Evolutionary conservation across 2,888 invertebrate species (phyloP).

Genomic region (Anoplius nigerrimus): DNA sequence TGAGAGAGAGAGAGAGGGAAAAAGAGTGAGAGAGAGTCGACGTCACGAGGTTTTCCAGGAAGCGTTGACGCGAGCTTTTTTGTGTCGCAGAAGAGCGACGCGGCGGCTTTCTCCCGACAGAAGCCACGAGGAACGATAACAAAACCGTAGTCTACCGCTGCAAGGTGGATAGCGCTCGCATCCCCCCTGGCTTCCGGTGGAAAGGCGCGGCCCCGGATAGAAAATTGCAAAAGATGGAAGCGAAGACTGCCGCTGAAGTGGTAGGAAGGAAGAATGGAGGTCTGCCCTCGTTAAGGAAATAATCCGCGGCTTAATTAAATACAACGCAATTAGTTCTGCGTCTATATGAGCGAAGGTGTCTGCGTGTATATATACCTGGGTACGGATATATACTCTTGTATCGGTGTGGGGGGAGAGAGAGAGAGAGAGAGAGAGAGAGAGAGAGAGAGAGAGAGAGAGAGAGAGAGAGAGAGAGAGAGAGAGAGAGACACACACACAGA

Average conservation of each 20-base stretch:
- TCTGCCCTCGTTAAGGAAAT: slow-evolving; percentile 62
- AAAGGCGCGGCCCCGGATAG: slow-evolving; percentile 16
- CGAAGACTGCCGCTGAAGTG: slow-evolving; percentile 42
- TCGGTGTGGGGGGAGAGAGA: background rate
- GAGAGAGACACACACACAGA: background rate
- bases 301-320: slow-evolving; percentile 67
- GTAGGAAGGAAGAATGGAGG: slow-evolving; percentile 54
- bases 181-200: slow-evolving; percentile 1
- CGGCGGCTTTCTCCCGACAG: background rate
- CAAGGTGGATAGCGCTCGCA: background rate
- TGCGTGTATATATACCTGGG: slow-evolving; percentile 3
- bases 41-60: slow-evolving; percentile 15
- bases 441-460: slow-evolving; percentile 1
- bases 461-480: background rate
- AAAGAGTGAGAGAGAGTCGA: too few species aligned
- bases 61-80: slow-evolving; percentile 26
- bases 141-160: slow-evolving; percentile 2
- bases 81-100: slow-evolving; percentile 17
- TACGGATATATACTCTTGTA: background rate
- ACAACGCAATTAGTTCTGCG: slow-evolving; percentile 62
- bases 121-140: slow-evolving; percentile 14
- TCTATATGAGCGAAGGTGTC: slow-evolving; percentile 28
- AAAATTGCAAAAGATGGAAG: slow-evolving; percentile 47
- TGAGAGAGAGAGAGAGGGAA: slow-evolving; percentile 10
- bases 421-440: slow-evolving; percentile 2